phyloP scores from a whole-genome alignment of 1,140 invertebrate genomes.

The Cydia pomonella region DNA sequence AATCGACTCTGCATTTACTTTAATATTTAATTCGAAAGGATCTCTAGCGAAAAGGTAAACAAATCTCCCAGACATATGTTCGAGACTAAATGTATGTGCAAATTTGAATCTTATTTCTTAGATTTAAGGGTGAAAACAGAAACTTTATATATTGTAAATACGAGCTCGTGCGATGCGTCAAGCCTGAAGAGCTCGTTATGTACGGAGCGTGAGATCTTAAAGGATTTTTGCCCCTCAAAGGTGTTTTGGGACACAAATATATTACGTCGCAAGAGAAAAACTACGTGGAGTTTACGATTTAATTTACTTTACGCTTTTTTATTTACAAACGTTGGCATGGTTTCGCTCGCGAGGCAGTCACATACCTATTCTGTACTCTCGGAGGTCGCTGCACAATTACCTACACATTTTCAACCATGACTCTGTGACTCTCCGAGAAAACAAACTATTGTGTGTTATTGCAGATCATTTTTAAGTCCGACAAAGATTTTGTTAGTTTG shows the following conservation, averaged over 20 bases:
- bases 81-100: not conserved
- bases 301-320: not conserved
- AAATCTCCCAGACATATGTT: not conserved
- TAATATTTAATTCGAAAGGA: slow-evolving; percentile 7
- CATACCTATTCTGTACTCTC: too few species aligned
- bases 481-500: too few species aligned
- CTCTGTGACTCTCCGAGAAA: too few species aligned
- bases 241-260: not conserved
- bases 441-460: too few species aligned
- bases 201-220: not conserved
- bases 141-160: not conserved
- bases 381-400: too few species aligned
- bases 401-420: too few species aligned
- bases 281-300: slow-evolving; percentile 1
- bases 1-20: slow-evolving; percentile 2
- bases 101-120: not conserved
- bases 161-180: not conserved
- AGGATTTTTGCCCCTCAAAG: slow-evolving; percentile 11
- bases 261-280: not conserved
- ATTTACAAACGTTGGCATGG: too few species aligned
- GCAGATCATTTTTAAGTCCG: too few species aligned
- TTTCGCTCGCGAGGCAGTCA: too few species aligned
- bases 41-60: not conserved
- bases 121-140: not conserved
- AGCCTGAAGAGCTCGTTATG: not conserved